Percentiles rank a stretch among this genome's conserved stretches.
These are phyloP conservation scores for Melieria picta DNA, from an alignment of 2,888 invertebrate genomes.

Conservation along the genomic window DNA sequence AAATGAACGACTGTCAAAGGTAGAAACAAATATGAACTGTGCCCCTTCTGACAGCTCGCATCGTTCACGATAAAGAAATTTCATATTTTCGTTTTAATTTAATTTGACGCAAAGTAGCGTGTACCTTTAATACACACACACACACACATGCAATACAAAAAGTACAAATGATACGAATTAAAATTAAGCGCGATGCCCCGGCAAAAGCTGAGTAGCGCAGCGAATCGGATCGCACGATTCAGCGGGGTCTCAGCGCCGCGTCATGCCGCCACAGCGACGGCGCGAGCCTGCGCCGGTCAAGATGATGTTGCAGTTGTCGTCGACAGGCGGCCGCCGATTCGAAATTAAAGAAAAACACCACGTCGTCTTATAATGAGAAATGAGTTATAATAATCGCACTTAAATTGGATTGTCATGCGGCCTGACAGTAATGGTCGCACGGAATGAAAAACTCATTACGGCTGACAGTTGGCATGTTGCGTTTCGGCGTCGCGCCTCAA, in stretches of 20 bases:
- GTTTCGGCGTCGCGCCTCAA: neutral
- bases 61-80: slow-evolving; percentile 21
- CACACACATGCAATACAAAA: slow-evolving; percentile 1
- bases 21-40: no score
- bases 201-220: slow-evolving; percentile 9
- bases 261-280: neutral
- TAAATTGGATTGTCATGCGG: slow-evolving; percentile 36
- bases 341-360: neutral
- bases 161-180: slow-evolving; percentile 16
- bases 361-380: slow-evolving; percentile 31
- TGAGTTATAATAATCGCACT: slow-evolving; percentile 36
- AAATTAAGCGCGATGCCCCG: slow-evolving; percentile 21
- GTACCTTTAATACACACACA: neutral
- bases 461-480: slow-evolving; percentile 26
- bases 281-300: slow-evolving; percentile 15
- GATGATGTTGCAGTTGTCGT: slow-evolving; percentile 28
- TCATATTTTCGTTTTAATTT: slow-evolving; percentile 26
- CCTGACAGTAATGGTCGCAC: slow-evolving; percentile 31
- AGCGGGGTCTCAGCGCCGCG: no score
- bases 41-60: neutral
- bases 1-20: no score
- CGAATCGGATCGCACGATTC: slow-evolving; percentile 8
- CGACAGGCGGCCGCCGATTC: slow-evolving; percentile 18
- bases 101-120: slow-evolving; percentile 29
- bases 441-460: slow-evolving; percentile 29